Conservation (phyloP, 1,140 invertebrate genomes). For the Ptiloglossa arizonensis region DNA sequence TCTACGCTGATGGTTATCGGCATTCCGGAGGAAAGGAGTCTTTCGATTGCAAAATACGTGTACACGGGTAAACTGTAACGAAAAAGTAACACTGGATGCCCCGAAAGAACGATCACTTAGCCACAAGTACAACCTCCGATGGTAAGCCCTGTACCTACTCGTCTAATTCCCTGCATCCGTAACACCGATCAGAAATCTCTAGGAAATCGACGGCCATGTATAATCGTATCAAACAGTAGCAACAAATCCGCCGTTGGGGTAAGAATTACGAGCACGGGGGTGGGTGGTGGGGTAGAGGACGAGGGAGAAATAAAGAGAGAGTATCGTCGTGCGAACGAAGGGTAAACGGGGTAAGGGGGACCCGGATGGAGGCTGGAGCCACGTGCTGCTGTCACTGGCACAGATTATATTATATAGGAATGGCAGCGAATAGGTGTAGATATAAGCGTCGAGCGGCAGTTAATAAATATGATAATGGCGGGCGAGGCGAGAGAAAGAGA, state of each 20-base stretch:
- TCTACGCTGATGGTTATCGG: no score
- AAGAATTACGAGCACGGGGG: slow-evolving; percentile 36
- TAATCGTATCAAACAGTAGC: slow-evolving; percentile 51
- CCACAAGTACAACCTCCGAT: no score
- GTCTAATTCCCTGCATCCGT: neutral
- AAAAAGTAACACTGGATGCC: no score
- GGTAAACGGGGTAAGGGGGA: neutral
- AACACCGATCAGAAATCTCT: neutral
- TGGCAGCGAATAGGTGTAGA: slow-evolving; percentile 78
- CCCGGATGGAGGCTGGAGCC: slow-evolving; percentile 52
- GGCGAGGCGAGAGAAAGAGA: slow-evolving; percentile 65
- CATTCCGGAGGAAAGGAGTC: no score
- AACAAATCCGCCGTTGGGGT: slow-evolving; percentile 41
- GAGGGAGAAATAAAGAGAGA: slow-evolving; percentile 23
- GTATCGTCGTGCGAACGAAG: neutral
- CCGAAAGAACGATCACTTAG: no score
- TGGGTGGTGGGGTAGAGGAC: neutral
- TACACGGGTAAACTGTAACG: no score
- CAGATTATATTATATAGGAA: slow-evolving; percentile 81
- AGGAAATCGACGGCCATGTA: neutral
- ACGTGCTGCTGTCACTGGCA: slow-evolving; percentile 81
- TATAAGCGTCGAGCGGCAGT: slow-evolving; percentile 78
- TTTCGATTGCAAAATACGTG: no score
- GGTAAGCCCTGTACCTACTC: no score
- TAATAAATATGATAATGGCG: slow-evolving; percentile 82